Base-by-base conservation (phyloP, 2,113 vertebrate genomes). In the Scytalopus superciliaris region DNA sequence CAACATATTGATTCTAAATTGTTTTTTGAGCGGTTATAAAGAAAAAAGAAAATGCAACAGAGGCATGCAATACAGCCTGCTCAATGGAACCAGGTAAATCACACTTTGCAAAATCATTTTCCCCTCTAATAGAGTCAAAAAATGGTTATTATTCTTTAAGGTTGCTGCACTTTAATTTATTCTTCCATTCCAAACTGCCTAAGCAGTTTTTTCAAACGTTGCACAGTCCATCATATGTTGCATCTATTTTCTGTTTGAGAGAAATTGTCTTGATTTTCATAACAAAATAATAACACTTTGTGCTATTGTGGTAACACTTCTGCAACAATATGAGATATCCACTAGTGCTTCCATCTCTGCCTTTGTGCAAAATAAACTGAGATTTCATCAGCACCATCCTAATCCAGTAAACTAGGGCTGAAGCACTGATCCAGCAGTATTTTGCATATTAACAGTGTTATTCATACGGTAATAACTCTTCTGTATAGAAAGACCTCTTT, bases 111-210 rank as follows among this genome's bases (percentile, higher is more conserved):
- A 95, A 92, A 93, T 91, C 35, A 94, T 96, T 96, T 97, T 89
- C 52, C 64, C 57, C 89, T 96, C 94, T 96, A 94, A 81, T 60
- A 96, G 86, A 82, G 91, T 96, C 5, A 96, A 95, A 96, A 96
- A 92, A 89, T 79, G 52, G 89, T 91, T 94, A 94, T 95, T 90
- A 84, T 45, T 60, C 59, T 95, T 95, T 88, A 90, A 87, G 84
- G 78, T 83, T 83, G 42, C 59, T 93, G 88, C 56, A 35, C 52
- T 91, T 95, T 86, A 93, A 95, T 90, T 96, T 95, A 95, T 93
- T 95, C 90, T 91, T 93, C 93, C 84, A 92, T 92, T 90, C 56
- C 35, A 40, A 84, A 74, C 37, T 5, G 25, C 72, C 64, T 90
- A 86, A 67, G 72, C 56, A 75, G 30, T 59, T 90, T 96, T 92